These are phyloP conservation scores for Cynocephalus volans DNA, from an alignment of 2,113 vertebrate species.

Conservation along the genomic window DNA sequence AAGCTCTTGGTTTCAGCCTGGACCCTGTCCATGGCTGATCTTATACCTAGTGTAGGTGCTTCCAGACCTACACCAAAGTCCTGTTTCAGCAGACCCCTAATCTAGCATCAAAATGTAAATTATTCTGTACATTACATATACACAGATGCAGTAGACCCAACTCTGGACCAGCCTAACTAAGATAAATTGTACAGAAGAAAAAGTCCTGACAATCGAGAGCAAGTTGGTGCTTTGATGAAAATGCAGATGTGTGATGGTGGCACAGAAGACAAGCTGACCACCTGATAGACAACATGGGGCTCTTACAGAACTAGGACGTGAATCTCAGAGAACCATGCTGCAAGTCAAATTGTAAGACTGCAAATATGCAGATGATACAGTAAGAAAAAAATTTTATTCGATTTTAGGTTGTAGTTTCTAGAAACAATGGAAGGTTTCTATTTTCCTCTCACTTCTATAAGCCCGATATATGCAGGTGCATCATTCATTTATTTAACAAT, in stretches of 20 bases:
- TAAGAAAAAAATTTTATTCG: not conserved
- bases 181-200: not conserved
- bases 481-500: slow-evolving; percentile 1
- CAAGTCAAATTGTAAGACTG: not conserved
- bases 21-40: not conserved
- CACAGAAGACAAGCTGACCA: not conserved
- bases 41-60: not conserved
- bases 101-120: not conserved
- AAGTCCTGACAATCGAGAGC: not conserved
- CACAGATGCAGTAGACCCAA: not conserved
- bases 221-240: not conserved
- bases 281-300: not conserved
- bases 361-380: not conserved
- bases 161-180: not conserved
- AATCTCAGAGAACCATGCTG: not conserved
- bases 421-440: not conserved
- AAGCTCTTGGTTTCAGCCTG: not conserved
- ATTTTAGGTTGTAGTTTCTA: slow-evolving; percentile 32
- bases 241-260: not conserved
- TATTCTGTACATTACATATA: not conserved
- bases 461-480: not conserved
- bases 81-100: not conserved
- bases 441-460: not conserved
- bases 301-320: not conserved
- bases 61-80: not conserved